phyloP scores from a whole-genome alignment of 2,888 invertebrate genomes.

The Andricus curvator region DNA sequence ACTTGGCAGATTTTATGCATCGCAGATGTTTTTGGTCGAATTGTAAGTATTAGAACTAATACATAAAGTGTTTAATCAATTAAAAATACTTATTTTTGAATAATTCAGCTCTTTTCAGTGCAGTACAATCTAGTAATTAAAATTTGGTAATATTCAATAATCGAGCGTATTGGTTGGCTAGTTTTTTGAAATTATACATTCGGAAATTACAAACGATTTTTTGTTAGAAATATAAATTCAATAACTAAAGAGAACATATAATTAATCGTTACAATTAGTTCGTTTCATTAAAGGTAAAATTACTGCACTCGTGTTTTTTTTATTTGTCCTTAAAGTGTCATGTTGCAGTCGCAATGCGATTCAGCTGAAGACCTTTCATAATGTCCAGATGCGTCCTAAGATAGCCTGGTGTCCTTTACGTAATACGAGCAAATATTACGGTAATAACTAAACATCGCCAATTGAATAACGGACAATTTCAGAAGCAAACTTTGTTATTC shows the following conservation, averaged over 20 bases:
- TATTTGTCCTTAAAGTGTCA: not conserved
- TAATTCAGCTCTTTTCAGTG: too few species aligned
- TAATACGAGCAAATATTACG: slow-evolving; percentile 51
- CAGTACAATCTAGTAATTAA: too few species aligned
- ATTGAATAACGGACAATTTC: not conserved
- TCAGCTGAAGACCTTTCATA: slow-evolving; percentile 45
- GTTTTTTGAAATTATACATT: too few species aligned
- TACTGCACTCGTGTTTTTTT: not conserved
- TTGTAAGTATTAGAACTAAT: too few species aligned
- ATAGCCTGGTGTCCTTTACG: slow-evolving; percentile 51
- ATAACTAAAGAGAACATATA: not conserved
- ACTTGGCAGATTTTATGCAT: too few species aligned
- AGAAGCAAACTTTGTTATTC: not conserved
- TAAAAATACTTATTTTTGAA: too few species aligned
- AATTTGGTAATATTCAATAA: too few species aligned
- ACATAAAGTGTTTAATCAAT: too few species aligned
- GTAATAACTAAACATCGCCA: slow-evolving; percentile 37
- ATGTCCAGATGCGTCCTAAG: slow-evolving; percentile 44
- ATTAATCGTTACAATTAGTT: not conserved
- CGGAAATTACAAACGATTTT: too few species aligned
- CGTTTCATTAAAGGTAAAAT: not conserved
- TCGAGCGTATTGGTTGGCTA: too few species aligned
- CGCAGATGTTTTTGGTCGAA: too few species aligned
- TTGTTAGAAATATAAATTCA: too few species aligned
- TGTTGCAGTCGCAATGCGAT: slow-evolving; percentile 9